phyloP scores from a whole-genome alignment of 2,888 invertebrate genomes.

The Pristionchus maxplancki region DNA sequence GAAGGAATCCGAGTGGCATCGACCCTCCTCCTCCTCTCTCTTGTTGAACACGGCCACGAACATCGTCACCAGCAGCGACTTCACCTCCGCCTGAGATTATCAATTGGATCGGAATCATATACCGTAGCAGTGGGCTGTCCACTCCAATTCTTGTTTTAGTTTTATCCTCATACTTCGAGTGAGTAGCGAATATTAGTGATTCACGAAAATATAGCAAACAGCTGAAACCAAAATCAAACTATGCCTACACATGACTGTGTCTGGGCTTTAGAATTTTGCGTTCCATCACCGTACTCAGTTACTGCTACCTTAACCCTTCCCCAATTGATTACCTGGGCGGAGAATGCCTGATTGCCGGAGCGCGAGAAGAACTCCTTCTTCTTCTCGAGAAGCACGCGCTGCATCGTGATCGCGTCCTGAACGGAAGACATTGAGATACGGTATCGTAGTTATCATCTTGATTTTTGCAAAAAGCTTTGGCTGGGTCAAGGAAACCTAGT shows the following conservation, averaged over 20 bases:
- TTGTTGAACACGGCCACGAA: slow-evolving; percentile 96
- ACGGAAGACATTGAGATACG: background rate
- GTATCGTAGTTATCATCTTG: background rate
- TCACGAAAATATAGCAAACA: too few relatives aligned
- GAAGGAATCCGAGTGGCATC: slow-evolving; percentile 95
- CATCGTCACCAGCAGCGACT: slow-evolving; percentile 90
- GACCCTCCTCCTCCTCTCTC: slow-evolving; percentile 86
- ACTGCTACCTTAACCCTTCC: background rate
- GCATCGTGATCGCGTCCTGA: slow-evolving; percentile 91
- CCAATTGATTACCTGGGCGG: slow-evolving; percentile 43
- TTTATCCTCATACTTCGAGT: too few relatives aligned
- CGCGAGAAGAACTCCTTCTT: slow-evolving; percentile 85
- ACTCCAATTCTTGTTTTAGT: too few relatives aligned
- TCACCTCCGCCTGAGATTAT: slow-evolving; percentile 85
- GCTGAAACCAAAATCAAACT: too few relatives aligned
- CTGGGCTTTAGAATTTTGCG: too few relatives aligned
- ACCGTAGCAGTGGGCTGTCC: background rate
- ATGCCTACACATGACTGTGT: too few relatives aligned
- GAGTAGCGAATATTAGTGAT: too few relatives aligned
- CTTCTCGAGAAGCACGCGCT: slow-evolving; percentile 91
- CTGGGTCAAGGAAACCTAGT: too few relatives aligned
- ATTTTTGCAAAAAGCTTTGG: too few relatives aligned
- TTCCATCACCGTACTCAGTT: background rate
- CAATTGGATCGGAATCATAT: background rate
- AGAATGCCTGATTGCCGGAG: slow-evolving; percentile 54